A percentile compares a stretch with the other conserved stretches of the same genome.
These are phyloP conservation scores for Synergus laeviventris DNA, from an alignment of 2,888 invertebrate genomes.

Conservation along the genomic window DNA sequence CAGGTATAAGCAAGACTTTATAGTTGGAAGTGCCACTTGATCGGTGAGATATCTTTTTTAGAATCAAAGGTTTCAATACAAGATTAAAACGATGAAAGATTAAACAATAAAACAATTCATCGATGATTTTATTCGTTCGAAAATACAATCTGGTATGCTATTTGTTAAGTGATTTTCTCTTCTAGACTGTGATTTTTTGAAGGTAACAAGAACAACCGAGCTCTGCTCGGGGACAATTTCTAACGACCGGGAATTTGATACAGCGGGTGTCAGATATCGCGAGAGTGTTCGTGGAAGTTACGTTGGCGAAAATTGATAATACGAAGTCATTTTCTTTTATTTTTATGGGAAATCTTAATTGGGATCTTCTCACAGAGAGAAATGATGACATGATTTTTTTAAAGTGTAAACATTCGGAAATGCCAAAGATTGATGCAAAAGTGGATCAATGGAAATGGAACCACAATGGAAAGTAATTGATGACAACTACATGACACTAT, in stretches of 20 bases:
- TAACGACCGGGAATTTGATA: conserved; percentile 26
- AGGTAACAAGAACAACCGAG: not conserved
- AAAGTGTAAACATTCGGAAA: not conserved
- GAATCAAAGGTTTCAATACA: not conserved
- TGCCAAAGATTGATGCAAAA: too few relatives aligned
- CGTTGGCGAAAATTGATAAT: conserved; percentile 34
- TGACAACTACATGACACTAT: too few relatives aligned
- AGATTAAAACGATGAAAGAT: not conserved
- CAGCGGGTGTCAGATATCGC: conserved; percentile 19
- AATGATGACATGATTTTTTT: not conserved
- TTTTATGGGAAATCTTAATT: not conserved
- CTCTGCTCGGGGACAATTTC: conserved; percentile 11
- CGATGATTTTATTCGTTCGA: not conserved
- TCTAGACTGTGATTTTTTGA: not conserved
- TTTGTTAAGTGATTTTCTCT: conserved; percentile 10
- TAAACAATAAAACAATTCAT: not conserved
- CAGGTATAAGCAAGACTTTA: conserved; percentile 15
- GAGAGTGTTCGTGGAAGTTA: conserved; percentile 8
- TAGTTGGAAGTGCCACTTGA: conserved; percentile 6
- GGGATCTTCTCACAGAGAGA: not conserved
- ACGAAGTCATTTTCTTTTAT: conserved; percentile 4
- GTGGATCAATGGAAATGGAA: too few relatives aligned
- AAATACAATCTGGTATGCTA: not conserved
- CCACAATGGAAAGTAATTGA: not conserved
- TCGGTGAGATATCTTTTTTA: not conserved